Conservation (phyloP, 2,113 vertebrate genomes). For the Ciconia boyciana region DNA sequence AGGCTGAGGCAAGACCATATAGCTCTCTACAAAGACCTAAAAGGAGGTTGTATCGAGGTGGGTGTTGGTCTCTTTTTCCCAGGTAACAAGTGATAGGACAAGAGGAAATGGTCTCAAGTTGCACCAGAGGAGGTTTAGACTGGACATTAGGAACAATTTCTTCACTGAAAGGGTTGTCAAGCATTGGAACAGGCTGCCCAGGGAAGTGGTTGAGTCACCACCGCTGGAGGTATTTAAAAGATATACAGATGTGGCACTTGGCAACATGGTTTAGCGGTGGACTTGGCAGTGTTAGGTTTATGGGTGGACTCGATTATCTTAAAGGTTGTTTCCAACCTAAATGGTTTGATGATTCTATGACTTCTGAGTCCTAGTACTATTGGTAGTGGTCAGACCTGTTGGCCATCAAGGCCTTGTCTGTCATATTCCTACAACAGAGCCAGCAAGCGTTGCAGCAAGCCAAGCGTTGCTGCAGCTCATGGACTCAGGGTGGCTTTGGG, state of each 20-base stretch:
- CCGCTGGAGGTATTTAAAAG: not conserved
- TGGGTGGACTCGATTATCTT: not conserved
- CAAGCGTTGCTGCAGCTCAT: rapidly evolving
- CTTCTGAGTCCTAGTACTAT: not conserved
- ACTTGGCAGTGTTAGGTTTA: not conserved
- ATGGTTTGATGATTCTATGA: not conserved
- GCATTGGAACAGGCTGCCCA: not conserved
- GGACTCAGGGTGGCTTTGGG: not conserved
- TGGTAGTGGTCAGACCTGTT: not conserved
- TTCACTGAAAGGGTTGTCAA: not conserved
- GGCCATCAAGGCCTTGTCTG: not conserved
- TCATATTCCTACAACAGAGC: rapidly evolving
- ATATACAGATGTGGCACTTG: not conserved
- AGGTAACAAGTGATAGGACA: not conserved
- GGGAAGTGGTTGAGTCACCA: not conserved
- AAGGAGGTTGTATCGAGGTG: not conserved
- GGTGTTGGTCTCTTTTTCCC: not conserved
- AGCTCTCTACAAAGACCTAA: not conserved
- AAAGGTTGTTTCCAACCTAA: not conserved
- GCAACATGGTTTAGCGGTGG: not conserved
- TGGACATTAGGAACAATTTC: not conserved
- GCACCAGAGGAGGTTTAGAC: not conserved
- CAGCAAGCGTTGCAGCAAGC: no score
- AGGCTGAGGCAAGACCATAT: not conserved
- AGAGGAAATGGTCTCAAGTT: not conserved